Evolutionary conservation across 92 coral and sea anemone species (phyloP).

Genomic region (Porites evermanni): DNA sequence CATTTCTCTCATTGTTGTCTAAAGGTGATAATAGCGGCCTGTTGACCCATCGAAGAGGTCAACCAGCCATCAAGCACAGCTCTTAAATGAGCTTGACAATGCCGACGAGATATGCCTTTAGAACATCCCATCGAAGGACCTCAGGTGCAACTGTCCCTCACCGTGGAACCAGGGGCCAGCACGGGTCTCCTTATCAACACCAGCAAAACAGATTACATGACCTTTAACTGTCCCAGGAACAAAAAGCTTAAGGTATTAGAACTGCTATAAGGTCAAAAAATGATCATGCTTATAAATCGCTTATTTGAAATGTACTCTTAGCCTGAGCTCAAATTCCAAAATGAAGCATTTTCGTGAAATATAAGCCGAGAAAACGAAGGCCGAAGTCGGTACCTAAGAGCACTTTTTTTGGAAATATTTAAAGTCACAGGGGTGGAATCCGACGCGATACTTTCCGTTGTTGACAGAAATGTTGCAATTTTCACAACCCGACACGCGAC

Average conservation of each 20-base stretch:
- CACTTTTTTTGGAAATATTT: no score
- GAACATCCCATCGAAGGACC: neutral
- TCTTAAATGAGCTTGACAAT: slow-evolving; percentile 12
- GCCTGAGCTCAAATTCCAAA: no score
- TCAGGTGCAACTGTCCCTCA: neutral
- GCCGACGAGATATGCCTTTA: neutral
- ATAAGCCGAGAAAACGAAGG: no score
- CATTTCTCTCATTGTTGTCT: neutral
- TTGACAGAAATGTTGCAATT: no score
- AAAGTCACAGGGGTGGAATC: no score
- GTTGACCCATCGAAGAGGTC: neutral
- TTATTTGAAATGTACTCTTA: no score
- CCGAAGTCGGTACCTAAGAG: no score
- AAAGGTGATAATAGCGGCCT: neutral
- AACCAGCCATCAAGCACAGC: slow-evolving; percentile 6
- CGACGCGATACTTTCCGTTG: no score
- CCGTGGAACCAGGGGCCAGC: slow-evolving; percentile 2
- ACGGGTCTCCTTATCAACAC: slow-evolving; percentile 15
- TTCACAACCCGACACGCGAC: no score
- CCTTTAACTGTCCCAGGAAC: neutral
- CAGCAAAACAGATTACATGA: slow-evolving; percentile 17
- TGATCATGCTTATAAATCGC: no score
- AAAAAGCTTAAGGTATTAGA: neutral
- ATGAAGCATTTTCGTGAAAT: no score
- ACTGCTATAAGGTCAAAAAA: no score